phyloP scores from a whole-genome alignment of 37 sponge, comb jelly and placozoan genomes.

The Cliona cf. orientalis region DNA sequence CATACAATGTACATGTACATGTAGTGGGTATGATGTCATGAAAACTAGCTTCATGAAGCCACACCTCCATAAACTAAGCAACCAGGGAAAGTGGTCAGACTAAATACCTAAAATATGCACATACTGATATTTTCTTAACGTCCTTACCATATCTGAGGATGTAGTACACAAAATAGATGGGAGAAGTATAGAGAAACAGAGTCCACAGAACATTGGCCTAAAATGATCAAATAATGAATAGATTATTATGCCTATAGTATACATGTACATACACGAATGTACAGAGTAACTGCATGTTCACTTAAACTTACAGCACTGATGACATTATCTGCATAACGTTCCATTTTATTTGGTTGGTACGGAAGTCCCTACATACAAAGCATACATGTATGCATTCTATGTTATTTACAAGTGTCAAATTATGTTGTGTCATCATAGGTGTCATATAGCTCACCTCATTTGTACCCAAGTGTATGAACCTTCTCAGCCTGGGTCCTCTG shows the following conservation, averaged over 20 bases:
- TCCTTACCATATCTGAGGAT: conserved; percentile 66
- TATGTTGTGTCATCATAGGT: too few relatives aligned
- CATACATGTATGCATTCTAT: too few relatives aligned
- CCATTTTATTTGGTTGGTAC: conserved; percentile 63
- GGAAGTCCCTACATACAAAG: conserved; percentile 46
- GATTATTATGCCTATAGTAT: background rate
- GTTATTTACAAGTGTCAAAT: too few relatives aligned
- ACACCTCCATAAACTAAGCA: too few relatives aligned
- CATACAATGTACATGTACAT: background rate
- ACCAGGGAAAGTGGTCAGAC: too few relatives aligned
- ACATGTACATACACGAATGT: background rate
- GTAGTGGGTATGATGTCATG: background rate
- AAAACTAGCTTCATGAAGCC: too few relatives aligned
- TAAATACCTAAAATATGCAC: too few relatives aligned
- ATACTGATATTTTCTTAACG: too few relatives aligned
- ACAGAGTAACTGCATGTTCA: background rate
- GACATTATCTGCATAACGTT: conserved; percentile 73
- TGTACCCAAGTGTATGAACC: conserved; percentile 12
- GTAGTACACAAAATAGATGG: conserved; percentile 68
- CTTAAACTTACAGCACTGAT: conserved; percentile 51
- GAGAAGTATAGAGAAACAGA: conserved; percentile 56
- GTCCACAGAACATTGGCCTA: conserved; percentile 65
- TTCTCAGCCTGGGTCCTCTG: conserved; percentile 52
- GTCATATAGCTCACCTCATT: too few relatives aligned
- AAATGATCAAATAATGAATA: background rate